Evolutionary conservation across 1,140 invertebrate genomes (phyloP), one percentile per base, ranked within the genome.

Genomic region (Sminthurides bifidus): DNA sequence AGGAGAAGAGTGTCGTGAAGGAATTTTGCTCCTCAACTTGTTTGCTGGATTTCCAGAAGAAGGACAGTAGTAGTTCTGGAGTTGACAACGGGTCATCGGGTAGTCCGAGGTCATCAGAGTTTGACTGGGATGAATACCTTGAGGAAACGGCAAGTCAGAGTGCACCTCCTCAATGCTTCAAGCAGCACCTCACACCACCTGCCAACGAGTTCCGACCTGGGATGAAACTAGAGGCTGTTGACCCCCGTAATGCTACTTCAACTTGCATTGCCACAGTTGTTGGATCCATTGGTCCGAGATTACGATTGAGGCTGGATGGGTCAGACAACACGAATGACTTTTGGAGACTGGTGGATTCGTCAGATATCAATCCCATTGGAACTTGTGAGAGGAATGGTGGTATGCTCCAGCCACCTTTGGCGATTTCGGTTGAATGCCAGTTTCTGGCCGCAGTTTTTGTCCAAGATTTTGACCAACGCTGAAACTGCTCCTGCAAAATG

Each of bases 211-310:
- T 97, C 68, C 85, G 88, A 75, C 80, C 87, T 37, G 84, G 83
- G 31, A 92, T 93, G 87, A 97, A 97, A 74, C 72, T 98, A 19
- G 94, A 98, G 73, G 92, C 93, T 1, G 71, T 87, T 37, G 93
- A 97, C 79, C 92, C 93, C 10, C 76, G 92, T 26, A 97, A 95
- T 74, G 75, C 89, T 43, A 94, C 91, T 3, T 95, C 91, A 6
- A 94, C 87, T 5, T 97, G 92, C 72, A 92, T 98, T 67, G 93
- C 92, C 3, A 92, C 91, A 5, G 92, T 98, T 19, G 87, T 97
- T 31, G 87, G 85, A 26, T 83, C 87, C 19, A 75, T 90, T 41
- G 94, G 93, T 0, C 87, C 92, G 6, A 70, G 93, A 56, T 71
- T 98, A 33, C 77, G 92, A 56, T 71, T 98, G 31, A 77, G 94